Conservation (phyloP, 1,140 invertebrate species). For the Antheraea pernyi region DNA sequence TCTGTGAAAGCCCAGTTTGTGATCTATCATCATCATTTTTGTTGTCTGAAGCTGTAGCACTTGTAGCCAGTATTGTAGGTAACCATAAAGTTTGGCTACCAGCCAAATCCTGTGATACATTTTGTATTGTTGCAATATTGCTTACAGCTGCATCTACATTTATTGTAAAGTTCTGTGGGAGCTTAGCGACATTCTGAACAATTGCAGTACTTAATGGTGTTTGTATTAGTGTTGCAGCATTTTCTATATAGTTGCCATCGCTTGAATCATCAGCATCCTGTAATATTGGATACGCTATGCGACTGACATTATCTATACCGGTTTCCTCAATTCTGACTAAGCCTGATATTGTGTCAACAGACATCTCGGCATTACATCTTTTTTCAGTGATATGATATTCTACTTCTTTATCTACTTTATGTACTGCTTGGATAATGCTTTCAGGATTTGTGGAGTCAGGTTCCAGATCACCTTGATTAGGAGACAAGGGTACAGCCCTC, state of each 20-base stretch:
- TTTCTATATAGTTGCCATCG: conserved; percentile 63
- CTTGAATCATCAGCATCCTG: conserved; percentile 63
- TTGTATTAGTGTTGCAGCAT: conserved; percentile 66
- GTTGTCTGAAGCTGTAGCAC: conserved; percentile 45
- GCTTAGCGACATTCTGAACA: conserved; percentile 73
- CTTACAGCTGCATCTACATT: conserved; percentile 70
- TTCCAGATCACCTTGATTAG: conserved; percentile 63
- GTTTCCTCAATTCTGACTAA: conserved; percentile 66
- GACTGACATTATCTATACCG: conserved; percentile 56
- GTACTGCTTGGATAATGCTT: conserved; percentile 66
- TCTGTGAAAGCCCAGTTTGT: conserved; percentile 67
- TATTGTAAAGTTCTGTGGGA: conserved; percentile 73
- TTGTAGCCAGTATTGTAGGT: conserved; percentile 65
- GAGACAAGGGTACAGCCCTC: conserved; percentile 58
- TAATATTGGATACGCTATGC: conserved; percentile 61
- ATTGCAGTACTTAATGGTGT: conserved; percentile 66
- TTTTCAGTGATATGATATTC: conserved; percentile 66
- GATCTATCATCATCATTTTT: conserved; percentile 66
- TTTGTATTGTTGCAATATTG: conserved; percentile 72
- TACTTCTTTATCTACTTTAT: conserved; percentile 68
- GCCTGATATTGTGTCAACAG: conserved; percentile 60
- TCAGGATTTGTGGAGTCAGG: conserved; percentile 73
- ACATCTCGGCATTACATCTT: conserved; percentile 62
- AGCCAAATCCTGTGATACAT: conserved; percentile 71
- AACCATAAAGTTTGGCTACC: conserved; percentile 70